A percentile compares a stretch with the other conserved stretches of the same genome.
phyloP scores from a whole-genome alignment of 2,888 invertebrate species.

The Crioceris asparagi region DNA sequence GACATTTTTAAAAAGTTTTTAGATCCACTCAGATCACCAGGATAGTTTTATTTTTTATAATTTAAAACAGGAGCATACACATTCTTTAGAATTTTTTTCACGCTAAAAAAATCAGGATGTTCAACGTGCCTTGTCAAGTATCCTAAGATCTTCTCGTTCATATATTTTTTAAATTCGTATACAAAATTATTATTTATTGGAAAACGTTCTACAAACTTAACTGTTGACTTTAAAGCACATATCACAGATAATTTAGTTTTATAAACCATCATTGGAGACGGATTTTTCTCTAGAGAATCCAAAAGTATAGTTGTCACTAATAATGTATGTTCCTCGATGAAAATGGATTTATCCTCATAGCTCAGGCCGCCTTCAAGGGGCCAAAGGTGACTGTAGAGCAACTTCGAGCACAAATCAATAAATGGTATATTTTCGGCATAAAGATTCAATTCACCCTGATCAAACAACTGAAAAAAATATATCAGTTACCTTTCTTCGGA shows the following conservation, averaged over 20 bases:
- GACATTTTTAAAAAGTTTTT: no score
- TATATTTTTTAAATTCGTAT: constrained; percentile 18
- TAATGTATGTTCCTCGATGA: constrained; percentile 29
- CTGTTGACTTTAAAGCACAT: constrained; percentile 24
- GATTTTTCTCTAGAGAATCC: constrained; percentile 23
- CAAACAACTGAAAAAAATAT: constrained; percentile 43
- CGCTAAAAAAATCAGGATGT: constrained; percentile 21
- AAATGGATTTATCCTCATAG: constrained; percentile 29
- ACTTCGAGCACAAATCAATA: constrained; percentile 16
- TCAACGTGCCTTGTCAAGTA: constrained; percentile 23
- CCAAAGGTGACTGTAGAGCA: constrained; percentile 25
- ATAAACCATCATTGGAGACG: constrained; percentile 25
- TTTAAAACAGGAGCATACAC: constrained; percentile 22
- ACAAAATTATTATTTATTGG: constrained; percentile 20
- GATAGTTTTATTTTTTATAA: no score
- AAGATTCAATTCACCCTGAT: constrained; percentile 51
- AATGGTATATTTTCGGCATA: constrained; percentile 42
- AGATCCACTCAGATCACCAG: no score
- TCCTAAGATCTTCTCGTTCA: constrained; percentile 20
- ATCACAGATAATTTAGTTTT: constrained; percentile 27
- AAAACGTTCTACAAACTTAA: constrained; percentile 22
- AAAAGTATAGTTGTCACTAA: constrained; percentile 27
- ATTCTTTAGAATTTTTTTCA: constrained; percentile 22
- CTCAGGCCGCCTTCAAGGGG: constrained; percentile 23
- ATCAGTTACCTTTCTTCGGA: constrained; percentile 22